Conservation (phyloP, 2,888 invertebrate species). For the Eupithecia inturbata region DNA sequence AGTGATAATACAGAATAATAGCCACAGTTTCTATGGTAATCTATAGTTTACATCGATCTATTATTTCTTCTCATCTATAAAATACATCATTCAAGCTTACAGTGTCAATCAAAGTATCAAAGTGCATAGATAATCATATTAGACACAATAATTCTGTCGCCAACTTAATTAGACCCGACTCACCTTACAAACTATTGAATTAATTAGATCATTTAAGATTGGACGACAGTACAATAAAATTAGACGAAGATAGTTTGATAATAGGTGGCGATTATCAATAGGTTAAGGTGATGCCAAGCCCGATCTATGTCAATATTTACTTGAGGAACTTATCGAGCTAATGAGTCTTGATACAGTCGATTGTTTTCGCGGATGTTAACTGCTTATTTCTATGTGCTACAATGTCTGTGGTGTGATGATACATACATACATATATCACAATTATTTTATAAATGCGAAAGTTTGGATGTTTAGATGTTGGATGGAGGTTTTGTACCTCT, state of each 20-base stretch:
- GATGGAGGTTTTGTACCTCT: no score
- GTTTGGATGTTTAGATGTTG: no score
- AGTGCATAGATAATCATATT: conserved; percentile 9
- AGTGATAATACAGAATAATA: background rate
- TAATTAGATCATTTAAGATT: conserved; percentile 22
- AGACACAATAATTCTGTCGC: conserved; percentile 27
- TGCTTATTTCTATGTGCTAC: conserved; percentile 53
- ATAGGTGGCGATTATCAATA: conserved; percentile 66
- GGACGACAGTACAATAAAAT: conserved; percentile 39
- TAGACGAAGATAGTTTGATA: conserved; percentile 65
- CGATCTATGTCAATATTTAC: conserved; percentile 81
- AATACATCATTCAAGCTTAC: conserved; percentile 2
- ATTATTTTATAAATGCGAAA: no score
- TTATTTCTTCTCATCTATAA: conserved; percentile 20
- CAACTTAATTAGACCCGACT: conserved; percentile 19
- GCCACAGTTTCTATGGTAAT: conserved; percentile 2
- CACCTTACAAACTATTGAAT: background rate
- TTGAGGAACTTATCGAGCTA: conserved; percentile 55
- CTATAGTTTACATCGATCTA: background rate
- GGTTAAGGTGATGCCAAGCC: conserved; percentile 78
- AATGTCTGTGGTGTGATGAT: background rate
- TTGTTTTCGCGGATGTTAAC: conserved; percentile 60
- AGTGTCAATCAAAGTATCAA: conserved; percentile 8
- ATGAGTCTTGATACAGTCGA: conserved; percentile 57
- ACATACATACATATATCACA: no score